Evolutionary conservation across 64 coral and sea anemone species (phyloP).

Genomic region (Actinia tenebrosa): DNA sequence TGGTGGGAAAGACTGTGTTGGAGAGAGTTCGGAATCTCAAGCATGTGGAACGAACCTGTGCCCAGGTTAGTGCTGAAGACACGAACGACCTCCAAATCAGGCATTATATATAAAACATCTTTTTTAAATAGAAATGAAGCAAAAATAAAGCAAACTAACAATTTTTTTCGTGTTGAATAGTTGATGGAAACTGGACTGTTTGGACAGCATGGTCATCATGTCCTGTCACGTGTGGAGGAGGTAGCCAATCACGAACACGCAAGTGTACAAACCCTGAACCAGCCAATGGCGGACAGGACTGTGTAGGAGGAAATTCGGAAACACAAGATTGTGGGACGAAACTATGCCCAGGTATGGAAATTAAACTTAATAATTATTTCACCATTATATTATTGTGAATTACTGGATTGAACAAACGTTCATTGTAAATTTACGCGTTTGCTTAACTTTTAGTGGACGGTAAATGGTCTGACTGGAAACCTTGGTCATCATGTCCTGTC

Average conservation of each 20-base stretch:
- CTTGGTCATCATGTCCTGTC: neutral
- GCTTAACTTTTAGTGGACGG: neutral
- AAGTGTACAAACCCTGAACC: conserved; percentile 33
- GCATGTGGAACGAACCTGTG: conserved; percentile 31
- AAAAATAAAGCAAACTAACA: too few species aligned
- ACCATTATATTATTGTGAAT: too few species aligned
- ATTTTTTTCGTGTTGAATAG: neutral
- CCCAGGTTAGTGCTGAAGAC: conserved; percentile 22
- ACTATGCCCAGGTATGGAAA: conserved; percentile 22
- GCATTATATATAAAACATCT: too few species aligned
- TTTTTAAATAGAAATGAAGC: too few species aligned
- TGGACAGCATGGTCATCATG: conserved; percentile 4
- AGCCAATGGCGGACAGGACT: conserved; percentile 22
- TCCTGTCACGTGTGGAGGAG: conserved; percentile 31
- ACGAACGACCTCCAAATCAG: too few species aligned
- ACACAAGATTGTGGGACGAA: conserved; percentile 24
- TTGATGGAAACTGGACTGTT: neutral
- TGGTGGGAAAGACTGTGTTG: neutral
- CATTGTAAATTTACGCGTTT: neutral
- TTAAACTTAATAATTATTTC: neutral
- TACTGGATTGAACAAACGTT: neutral
- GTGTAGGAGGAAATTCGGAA: conserved; percentile 16
- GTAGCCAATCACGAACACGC: conserved; percentile 18
- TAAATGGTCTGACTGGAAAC: neutral
- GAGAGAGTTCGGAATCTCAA: conserved; percentile 16